Evolutionary conservation across 2,888 invertebrate genomes (phyloP).

Genomic region (Penaeus monodon): DNA sequence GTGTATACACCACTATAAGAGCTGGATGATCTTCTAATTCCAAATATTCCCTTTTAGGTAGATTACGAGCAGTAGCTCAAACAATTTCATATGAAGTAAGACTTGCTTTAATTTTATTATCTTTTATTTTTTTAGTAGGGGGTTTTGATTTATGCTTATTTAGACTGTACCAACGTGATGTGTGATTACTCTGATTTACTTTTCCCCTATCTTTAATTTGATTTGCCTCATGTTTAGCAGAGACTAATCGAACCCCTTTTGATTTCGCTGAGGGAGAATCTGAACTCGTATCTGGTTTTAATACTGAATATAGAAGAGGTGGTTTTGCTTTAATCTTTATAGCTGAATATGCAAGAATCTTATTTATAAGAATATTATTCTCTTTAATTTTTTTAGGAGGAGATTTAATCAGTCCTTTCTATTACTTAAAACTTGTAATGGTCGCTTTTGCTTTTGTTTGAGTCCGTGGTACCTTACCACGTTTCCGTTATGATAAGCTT

Average conservation of each 20-base stretch:
- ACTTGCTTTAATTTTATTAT: neutral
- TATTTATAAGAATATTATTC: conserved; percentile 77
- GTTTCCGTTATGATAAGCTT: conserved; percentile 82
- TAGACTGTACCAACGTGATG: neutral
- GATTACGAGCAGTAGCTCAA: too few relatives aligned
- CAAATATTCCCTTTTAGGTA: too few relatives aligned
- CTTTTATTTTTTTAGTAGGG: neutral
- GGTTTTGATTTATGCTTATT: neutral
- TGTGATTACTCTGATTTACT: conserved; percentile 73
- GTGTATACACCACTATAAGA: conserved; percentile 75
- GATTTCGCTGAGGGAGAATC: conserved; percentile 79
- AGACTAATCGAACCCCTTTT: conserved; percentile 82
- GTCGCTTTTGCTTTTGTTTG: conserved; percentile 78
- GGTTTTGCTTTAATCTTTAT: conserved; percentile 82
- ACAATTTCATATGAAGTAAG: too few relatives aligned
- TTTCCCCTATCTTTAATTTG: conserved; percentile 75
- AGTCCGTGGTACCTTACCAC: conserved; percentile 78
- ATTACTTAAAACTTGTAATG: conserved; percentile 75
- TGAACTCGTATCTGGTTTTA: conserved; percentile 84
- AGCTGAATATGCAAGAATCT: conserved; percentile 79
- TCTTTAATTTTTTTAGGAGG: conserved; percentile 75
- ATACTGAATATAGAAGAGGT: conserved; percentile 81
- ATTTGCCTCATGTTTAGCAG: conserved; percentile 77
- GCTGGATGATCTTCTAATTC: conserved; percentile 74
- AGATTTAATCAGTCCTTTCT: conserved; percentile 71